phyloP scores from a whole-genome alignment of 64 coral and sea anemone species.

The Montipora cactus region DNA sequence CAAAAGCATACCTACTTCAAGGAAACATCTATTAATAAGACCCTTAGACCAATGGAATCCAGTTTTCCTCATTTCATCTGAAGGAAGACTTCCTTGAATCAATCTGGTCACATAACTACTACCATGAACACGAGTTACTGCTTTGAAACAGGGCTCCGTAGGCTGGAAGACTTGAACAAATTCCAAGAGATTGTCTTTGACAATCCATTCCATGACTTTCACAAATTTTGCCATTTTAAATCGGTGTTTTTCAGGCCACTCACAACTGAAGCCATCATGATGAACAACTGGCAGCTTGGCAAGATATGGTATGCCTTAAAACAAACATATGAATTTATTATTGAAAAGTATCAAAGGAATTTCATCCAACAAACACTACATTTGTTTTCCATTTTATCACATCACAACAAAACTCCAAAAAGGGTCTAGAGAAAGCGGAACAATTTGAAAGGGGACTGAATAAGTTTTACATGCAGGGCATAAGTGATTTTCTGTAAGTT shows the following conservation, averaged over 20 bases:
- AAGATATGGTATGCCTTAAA: constrained; percentile 5
- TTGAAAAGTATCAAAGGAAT: background rate
- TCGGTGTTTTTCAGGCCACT: constrained; percentile 63
- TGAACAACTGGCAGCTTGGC: constrained; percentile 62
- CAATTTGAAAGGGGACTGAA: too few species aligned
- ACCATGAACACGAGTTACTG: constrained; percentile 23
- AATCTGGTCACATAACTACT: constrained; percentile 34
- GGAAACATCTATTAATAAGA: constrained; percentile 57
- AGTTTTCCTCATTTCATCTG: constrained; percentile 49
- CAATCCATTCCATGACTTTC: constrained; percentile 63
- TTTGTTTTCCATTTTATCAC: too few species aligned
- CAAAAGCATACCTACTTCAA: constrained; percentile 72
- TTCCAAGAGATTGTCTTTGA: constrained; percentile 56
- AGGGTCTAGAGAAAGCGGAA: too few species aligned
- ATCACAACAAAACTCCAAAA: too few species aligned
- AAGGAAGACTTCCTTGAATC: constrained; percentile 23
- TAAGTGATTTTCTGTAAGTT: too few species aligned
- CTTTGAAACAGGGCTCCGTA: constrained; percentile 45
- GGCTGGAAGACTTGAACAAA: constrained; percentile 40
- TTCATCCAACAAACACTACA: too few species aligned
- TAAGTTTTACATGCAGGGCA: too few species aligned
- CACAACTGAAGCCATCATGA: constrained; percentile 54
- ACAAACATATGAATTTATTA: background rate
- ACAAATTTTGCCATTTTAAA: constrained; percentile 80
- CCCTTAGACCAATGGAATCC: constrained; percentile 72